phyloP scores from a whole-genome alignment of 1,140 invertebrate species.

The Drosophila lacteicornis region DNA sequence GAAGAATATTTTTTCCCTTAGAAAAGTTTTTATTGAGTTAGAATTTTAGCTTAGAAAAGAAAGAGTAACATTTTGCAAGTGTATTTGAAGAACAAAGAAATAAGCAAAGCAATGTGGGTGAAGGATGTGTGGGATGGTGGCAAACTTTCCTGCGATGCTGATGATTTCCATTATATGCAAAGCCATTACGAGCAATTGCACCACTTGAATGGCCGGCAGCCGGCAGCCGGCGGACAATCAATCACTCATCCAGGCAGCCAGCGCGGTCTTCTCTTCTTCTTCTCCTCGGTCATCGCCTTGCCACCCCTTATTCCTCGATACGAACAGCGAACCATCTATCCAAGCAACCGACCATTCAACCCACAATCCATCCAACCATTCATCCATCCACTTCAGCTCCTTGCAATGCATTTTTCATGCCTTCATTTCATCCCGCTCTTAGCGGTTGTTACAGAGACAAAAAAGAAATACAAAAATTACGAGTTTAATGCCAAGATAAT shows the following conservation, averaged over 20 bases:
- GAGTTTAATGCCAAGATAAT: neutral
- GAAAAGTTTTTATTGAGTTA: neutral
- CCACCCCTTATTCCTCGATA: conserved; percentile 13
- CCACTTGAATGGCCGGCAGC: conserved; percentile 57
- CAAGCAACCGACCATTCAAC: conserved; percentile 22
- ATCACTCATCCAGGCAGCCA: conserved; percentile 53
- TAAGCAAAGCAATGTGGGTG: neutral
- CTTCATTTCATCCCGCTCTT: conserved; percentile 60
- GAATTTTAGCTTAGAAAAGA: neutral
- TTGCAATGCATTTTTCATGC: conserved; percentile 79
- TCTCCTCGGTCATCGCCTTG: neutral
- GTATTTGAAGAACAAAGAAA: conserved; percentile 10
- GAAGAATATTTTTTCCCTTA: neutral
- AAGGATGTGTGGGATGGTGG: conserved; percentile 13
- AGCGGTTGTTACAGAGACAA: neutral
- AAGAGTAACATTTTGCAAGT: neutral
- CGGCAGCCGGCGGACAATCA: conserved; percentile 63
- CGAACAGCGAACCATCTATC: conserved; percentile 34
- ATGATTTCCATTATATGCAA: conserved; percentile 80
- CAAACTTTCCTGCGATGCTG: conserved; percentile 11
- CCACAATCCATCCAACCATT: conserved; percentile 38
- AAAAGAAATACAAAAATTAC: neutral
- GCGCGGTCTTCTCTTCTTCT: conserved; percentile 3
- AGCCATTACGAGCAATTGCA: conserved; percentile 80
- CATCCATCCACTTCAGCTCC: conserved; percentile 70